These are phyloP conservation scores for Platycercus adscitus DNA, from an alignment of 2,113 vertebrate species.

Conservation along the genomic window DNA sequence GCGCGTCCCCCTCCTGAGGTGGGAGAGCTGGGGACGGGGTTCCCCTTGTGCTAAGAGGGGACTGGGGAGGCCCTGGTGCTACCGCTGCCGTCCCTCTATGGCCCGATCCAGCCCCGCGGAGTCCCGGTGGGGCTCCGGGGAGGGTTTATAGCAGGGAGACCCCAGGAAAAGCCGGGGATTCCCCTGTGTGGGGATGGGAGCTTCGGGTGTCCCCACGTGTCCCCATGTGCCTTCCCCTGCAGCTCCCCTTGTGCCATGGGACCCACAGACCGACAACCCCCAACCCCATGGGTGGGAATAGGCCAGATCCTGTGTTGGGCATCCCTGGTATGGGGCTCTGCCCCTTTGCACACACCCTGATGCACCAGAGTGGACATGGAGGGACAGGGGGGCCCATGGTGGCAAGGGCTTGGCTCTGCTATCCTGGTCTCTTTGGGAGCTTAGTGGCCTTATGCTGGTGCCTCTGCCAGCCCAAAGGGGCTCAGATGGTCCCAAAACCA, in stretches of 20 bases:
- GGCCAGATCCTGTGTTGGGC: background rate
- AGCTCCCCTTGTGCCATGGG: background rate
- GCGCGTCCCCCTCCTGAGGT: background rate
- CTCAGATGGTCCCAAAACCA: background rate
- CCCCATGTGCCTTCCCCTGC: background rate
- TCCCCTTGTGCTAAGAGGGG: background rate
- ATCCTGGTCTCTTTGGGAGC: background rate
- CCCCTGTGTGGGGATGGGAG: background rate
- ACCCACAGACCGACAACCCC: background rate
- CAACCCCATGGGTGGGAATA: background rate
- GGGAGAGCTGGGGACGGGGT: background rate
- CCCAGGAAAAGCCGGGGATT: background rate
- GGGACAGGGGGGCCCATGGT: accelerated
- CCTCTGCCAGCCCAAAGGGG: background rate
- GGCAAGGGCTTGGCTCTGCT: background rate
- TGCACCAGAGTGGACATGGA: accelerated
- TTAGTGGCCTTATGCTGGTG: accelerated
- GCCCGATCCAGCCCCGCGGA: background rate
- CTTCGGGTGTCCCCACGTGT: background rate
- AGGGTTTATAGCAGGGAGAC: background rate
- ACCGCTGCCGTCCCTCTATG: accelerated
- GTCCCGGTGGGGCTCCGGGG: background rate
- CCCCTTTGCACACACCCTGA: accelerated
- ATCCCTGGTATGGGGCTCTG: background rate
- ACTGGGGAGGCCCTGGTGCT: background rate